Evolutionary conservation across 2,113 vertebrate species (phyloP), one percentile per base, ranked within the genome.

Genomic region (Okapia johnstoni): DNA sequence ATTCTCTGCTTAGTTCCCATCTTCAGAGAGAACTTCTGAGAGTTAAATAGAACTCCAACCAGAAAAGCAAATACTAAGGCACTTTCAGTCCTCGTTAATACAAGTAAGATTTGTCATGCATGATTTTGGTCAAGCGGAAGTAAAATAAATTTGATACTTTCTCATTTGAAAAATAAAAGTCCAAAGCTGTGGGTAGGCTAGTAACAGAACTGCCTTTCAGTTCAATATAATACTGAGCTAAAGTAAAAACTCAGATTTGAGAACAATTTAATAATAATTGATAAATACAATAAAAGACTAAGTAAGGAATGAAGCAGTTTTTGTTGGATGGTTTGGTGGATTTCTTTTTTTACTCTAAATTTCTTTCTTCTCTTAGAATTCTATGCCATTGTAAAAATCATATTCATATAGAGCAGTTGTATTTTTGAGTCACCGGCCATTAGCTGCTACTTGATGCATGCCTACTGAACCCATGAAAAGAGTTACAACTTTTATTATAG

Each of bases 81-180:
- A 48, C 15, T 57, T 91, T 77, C 57, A 70, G 55, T 8, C 21
- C 13, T 89, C 21, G 43, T 57, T 93, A 96, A 81, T 7, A 87
- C 28, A 96, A 83, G 26, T 14, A 60, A 90, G 46, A 58, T 11
- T 30, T 88, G 9, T 54, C 77, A 54, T 60, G 63, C 5, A 94
- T 8, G 21, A 79, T 93, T 95, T 40, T 58, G 58, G 17, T 50
- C 87, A 60, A 93, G 55, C 28, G 14, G 16, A 83, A 93, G 43
- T 54, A 93, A 96, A 97, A 79, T 58, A 93, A 80, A 93, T 86
- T 76, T 90, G 33, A 90, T 33, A 54, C 9, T 43, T 96, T 91
- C 55, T 93, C 66, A 95, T 85, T 85, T 46, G 30, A 26, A 92
- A 58, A 93, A 46, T 43, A 58, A n/a, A 92, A 46, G 26, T 54